Evolutionary conservation across 64 coral and sea anemone genomes (phyloP).

Genomic region (Acropora yongei): DNA sequence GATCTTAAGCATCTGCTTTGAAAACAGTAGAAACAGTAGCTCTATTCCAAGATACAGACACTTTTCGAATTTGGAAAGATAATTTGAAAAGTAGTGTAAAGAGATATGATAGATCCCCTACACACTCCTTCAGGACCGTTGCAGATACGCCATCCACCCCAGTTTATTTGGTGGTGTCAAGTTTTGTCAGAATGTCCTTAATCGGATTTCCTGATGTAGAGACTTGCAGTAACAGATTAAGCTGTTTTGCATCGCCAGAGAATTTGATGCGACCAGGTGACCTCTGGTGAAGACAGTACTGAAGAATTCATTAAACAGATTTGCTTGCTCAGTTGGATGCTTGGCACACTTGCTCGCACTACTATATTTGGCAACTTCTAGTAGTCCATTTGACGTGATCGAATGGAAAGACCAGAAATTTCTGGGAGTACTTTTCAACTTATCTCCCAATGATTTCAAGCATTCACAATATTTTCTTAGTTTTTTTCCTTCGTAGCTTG

Average conservation of each 20-base stretch:
- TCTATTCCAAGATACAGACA: constrained; percentile 39
- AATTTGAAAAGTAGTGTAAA: constrained; percentile 52
- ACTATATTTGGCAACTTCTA: too few species aligned
- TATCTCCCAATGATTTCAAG: too few species aligned
- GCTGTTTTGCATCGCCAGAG: too few species aligned
- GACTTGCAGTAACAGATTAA: not conserved
- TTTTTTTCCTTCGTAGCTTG: too few species aligned
- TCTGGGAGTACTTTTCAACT: too few species aligned
- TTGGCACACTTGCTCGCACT: not conserved
- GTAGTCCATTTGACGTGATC: too few species aligned
- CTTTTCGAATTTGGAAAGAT: constrained; percentile 22
- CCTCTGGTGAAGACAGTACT: not conserved
- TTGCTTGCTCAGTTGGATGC: not conserved
- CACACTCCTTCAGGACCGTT: constrained; percentile 46
- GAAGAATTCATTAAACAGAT: not conserved
- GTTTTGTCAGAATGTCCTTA: constrained; percentile 13
- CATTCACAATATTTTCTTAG: too few species aligned
- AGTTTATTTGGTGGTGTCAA: constrained; percentile 38
- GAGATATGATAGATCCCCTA: constrained; percentile 16
- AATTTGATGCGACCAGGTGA: not conserved
- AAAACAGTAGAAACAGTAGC: constrained; percentile 52
- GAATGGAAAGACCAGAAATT: too few species aligned
- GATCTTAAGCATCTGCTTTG: constrained; percentile 40
- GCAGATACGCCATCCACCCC: constrained; percentile 39
- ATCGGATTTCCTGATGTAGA: not conserved